Percentiles rank a stretch among this genome's conserved stretches.
phyloP scores from a whole-genome alignment of 2,113 vertebrate genomes.

The Larimichthys crocea region DNA sequence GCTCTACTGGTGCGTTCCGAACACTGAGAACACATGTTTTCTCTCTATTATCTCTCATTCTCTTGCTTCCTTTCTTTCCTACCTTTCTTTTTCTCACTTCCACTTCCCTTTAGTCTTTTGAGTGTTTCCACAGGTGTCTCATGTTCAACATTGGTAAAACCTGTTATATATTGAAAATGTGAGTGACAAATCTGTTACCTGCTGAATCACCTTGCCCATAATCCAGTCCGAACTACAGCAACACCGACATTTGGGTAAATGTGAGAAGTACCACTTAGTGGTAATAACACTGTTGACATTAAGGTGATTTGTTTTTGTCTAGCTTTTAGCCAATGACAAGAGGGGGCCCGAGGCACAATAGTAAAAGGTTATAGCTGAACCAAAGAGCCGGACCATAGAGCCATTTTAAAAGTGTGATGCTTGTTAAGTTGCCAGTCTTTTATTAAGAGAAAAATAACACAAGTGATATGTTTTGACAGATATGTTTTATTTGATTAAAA shows the following conservation, averaged over 20 bases:
- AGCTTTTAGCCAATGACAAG: slow-evolving; percentile 61
- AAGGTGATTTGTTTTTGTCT: slow-evolving; percentile 65
- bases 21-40: slow-evolving; percentile 75
- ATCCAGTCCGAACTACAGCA: slow-evolving; percentile 31
- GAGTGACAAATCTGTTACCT: slow-evolving; percentile 28
- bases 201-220: slow-evolving; percentile 39
- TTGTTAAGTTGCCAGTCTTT: slow-evolving; percentile 18
- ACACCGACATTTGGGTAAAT: slow-evolving; percentile 35
- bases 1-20: slow-evolving; percentile 72
- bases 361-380: slow-evolving; percentile 50
- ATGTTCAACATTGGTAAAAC: not conserved
- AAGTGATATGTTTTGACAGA: slow-evolving; percentile 26
- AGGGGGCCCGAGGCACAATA: slow-evolving; percentile 20
- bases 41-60: slow-evolving; percentile 50
- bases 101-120: not conserved
- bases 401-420: slow-evolving; percentile 31
- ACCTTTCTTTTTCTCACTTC: slow-evolving; percentile 5
- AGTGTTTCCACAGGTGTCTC: not conserved
- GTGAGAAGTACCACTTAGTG: slow-evolving; percentile 37
- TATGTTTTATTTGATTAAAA: not conserved
- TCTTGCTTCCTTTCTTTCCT: slow-evolving; percentile 7
- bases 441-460: slow-evolving; percentile 9
- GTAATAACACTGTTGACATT: slow-evolving; percentile 64
- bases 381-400: slow-evolving; percentile 28
- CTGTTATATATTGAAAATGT: slow-evolving; percentile 19